Evolutionary conservation across 2,113 vertebrate species (phyloP).

Genomic region (Sinocyclocheilus maitianheensis): DNA sequence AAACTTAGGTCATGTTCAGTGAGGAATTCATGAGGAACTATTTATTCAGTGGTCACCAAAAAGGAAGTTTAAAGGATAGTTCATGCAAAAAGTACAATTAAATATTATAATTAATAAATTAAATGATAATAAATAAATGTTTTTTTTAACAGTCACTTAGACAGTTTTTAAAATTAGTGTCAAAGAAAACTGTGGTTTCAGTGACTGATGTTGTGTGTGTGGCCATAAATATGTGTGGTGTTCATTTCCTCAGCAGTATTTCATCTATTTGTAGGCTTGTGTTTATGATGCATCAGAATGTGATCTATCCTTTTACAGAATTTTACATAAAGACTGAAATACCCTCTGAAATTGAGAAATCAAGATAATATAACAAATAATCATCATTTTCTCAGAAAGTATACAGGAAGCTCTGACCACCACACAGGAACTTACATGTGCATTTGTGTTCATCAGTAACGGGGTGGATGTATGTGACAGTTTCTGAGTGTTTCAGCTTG

Average conservation of each 20-base stretch:
- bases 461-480: constrained; percentile 34
- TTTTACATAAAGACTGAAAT: neutral
- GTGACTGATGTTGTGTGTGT: neutral
- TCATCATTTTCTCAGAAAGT: neutral
- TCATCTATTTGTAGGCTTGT: neutral
- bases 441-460: neutral
- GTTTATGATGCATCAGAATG: neutral
- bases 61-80: neutral
- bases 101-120: neutral
- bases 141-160: neutral
- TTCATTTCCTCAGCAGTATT: neutral
- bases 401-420: constrained; percentile 16
- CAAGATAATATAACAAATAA: neutral
- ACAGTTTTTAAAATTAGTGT: neutral
- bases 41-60: constrained; percentile 3
- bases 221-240: neutral
- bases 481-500: neutral
- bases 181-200: neutral
- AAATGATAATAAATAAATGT: neutral
- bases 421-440: constrained; percentile 8
- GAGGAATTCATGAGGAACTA: neutral
- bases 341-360: neutral
- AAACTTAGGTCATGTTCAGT: neutral
- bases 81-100: neutral
- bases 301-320: neutral